These are phyloP conservation scores for Bugulina stolonifera DNA, from an alignment of 2,888 invertebrate species.

Conservation along the genomic window DNA sequence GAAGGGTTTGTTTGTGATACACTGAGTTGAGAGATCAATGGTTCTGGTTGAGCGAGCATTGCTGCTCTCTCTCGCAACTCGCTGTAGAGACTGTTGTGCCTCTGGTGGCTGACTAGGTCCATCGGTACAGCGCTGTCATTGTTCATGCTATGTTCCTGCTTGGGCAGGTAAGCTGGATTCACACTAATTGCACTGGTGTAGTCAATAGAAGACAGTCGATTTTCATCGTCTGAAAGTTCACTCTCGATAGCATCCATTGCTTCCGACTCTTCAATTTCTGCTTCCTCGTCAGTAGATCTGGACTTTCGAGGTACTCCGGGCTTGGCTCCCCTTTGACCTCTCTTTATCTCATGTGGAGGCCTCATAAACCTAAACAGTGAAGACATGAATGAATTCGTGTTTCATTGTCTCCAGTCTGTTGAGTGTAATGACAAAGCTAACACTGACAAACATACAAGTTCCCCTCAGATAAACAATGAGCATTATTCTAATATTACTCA, in stretches of 20 bases:
- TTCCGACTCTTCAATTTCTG: constrained; percentile 3
- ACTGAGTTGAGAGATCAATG: constrained; percentile 22
- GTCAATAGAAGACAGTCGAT: constrained; percentile 4
- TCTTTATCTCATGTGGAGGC: constrained; percentile 86
- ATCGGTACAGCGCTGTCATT: not conserved
- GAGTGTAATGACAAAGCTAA: no score
- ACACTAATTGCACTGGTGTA: not conserved
- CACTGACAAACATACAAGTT: no score
- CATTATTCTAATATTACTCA: no score
- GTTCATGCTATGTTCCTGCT: not conserved
- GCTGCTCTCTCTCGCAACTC: not conserved
- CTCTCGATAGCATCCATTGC: constrained; percentile 12
- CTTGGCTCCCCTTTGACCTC: constrained; percentile 59
- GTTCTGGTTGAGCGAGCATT: not conserved
- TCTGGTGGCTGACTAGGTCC: constrained; percentile 6
- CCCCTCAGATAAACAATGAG: no score
- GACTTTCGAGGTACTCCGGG: constrained; percentile 30
- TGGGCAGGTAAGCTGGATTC: not conserved
- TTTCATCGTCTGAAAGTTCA: constrained; percentile 7
- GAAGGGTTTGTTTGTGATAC: constrained; percentile 2
- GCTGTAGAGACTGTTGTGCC: not conserved
- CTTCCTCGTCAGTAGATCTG: constrained; percentile 11
- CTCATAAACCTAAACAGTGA: constrained; percentile 84
- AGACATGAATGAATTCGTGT: no score
- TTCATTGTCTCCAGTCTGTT: no score